These are phyloP conservation scores for Brenthis ino DNA, from an alignment of 2,888 invertebrate genomes.

Conservation along the genomic window DNA sequence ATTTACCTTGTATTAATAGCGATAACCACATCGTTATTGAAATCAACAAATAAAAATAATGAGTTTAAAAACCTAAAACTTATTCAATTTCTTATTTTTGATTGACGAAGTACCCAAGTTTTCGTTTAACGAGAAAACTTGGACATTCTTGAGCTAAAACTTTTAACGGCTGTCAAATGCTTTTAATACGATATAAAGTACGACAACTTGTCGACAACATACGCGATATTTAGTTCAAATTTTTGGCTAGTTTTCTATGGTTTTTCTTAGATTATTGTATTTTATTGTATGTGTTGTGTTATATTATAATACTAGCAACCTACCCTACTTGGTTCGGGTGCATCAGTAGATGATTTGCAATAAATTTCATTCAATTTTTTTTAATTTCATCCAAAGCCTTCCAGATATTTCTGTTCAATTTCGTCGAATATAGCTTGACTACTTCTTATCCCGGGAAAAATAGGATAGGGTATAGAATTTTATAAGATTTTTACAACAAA, in stretches of 20 bases:
- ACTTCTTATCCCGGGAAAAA: too few species aligned
- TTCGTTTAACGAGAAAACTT: conserved; percentile 48
- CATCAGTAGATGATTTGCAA: too few species aligned
- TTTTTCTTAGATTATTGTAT: background rate
- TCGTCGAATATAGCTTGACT: too few species aligned
- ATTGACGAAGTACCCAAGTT: conserved; percentile 38
- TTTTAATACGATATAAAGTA: conserved; percentile 13
- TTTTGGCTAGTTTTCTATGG: background rate
- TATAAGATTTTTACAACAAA: too few species aligned
- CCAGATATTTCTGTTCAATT: too few species aligned
- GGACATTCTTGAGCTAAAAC: conserved; percentile 38
- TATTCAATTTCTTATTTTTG: conserved; percentile 39
- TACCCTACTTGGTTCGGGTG: too few species aligned
- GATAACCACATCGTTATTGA: conserved; percentile 3
- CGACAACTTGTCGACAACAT: conserved; percentile 11
- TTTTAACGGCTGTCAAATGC: conserved; percentile 34
- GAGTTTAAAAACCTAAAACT: conserved; percentile 9
- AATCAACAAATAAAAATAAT: conserved; percentile 24
- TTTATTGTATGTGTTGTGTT: background rate
- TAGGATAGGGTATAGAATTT: too few species aligned
- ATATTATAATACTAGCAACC: too few species aligned
- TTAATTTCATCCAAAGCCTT: too few species aligned
- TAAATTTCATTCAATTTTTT: too few species aligned
- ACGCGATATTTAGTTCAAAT: background rate
- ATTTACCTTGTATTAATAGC: background rate